Evolutionary conservation across 2,113 vertebrate genomes (phyloP).

Genomic region (Peromyscus leucopus): DNA sequence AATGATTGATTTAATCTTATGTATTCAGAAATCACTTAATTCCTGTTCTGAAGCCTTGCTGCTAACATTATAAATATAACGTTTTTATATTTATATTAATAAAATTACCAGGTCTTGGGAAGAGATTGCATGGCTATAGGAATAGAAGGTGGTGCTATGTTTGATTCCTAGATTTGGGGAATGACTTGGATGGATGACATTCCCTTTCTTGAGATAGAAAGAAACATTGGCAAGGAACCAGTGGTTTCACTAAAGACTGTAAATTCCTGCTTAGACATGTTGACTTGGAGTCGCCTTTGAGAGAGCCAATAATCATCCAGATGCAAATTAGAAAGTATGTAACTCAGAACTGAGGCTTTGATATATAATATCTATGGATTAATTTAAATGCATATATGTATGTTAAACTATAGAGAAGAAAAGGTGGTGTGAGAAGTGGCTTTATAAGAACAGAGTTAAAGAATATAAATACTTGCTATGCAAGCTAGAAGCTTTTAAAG

Average conservation of each 20-base stretch:
- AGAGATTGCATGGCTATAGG: not conserved
- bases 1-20: not conserved
- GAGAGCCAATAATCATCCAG: not conserved
- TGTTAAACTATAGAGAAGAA: not conserved
- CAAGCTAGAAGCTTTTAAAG: not conserved
- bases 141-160: not conserved
- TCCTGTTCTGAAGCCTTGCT: not conserved
- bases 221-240: not conserved
- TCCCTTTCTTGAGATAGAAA: not conserved
- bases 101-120: not conserved
- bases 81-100: not conserved
- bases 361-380: not conserved
- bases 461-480: not conserved
- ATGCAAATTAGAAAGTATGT: not conserved
- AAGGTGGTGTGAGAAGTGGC: not conserved
- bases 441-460: not conserved
- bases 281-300: not conserved
- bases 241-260: not conserved
- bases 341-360: not conserved
- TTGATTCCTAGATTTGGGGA: not conserved
- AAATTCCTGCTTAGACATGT: not conserved
- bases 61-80: not conserved
- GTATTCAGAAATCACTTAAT: not conserved
- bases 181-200: not conserved
- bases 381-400: not conserved